Evolutionary conservation across 2,888 invertebrate genomes (phyloP).

Genomic region (Acrobasis repandana): DNA sequence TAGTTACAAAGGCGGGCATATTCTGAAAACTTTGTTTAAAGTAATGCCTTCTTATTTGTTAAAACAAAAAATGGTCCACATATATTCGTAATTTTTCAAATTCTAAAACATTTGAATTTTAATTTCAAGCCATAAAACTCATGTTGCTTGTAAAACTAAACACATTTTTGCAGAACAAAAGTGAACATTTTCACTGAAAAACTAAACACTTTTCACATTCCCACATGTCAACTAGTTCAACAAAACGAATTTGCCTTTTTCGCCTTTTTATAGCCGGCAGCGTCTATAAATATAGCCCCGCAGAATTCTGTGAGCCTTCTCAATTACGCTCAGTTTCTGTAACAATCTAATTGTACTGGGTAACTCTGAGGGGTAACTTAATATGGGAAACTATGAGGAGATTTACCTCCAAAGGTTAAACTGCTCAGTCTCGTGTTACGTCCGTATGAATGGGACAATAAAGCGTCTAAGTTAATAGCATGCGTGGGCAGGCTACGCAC

Average conservation of each 20-base stretch:
- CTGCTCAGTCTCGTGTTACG: constrained; percentile 61
- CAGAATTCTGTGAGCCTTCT: constrained; percentile 23
- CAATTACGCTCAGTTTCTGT: constrained; percentile 34
- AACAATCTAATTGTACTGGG: constrained; percentile 40
- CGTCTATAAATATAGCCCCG: constrained; percentile 19
- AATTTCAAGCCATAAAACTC: not conserved
- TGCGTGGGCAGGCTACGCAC: constrained; percentile 60
- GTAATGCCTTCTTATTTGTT: too few relatives aligned
- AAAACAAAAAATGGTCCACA: too few relatives aligned
- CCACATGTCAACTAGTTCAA: constrained; percentile 8
- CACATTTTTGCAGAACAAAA: not conserved
- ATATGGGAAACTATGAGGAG: constrained; percentile 45
- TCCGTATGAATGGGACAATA: constrained; percentile 69
- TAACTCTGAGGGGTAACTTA: constrained; percentile 50
- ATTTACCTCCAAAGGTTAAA: constrained; percentile 58
- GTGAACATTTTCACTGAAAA: constrained; percentile 21
- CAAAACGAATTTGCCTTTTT: not conserved
- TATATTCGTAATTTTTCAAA: not conserved
- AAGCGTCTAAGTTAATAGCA: constrained; percentile 67
- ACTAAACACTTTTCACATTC: constrained; percentile 30
- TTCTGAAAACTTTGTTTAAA: too few relatives aligned
- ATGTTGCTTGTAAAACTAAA: not conserved
- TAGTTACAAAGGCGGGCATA: too few relatives aligned
- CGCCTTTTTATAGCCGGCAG: too few relatives aligned
- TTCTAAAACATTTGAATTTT: not conserved